These are phyloP conservation scores for Drosophila cognata DNA, from an alignment of 2,888 invertebrate species.

Conservation along the genomic window DNA sequence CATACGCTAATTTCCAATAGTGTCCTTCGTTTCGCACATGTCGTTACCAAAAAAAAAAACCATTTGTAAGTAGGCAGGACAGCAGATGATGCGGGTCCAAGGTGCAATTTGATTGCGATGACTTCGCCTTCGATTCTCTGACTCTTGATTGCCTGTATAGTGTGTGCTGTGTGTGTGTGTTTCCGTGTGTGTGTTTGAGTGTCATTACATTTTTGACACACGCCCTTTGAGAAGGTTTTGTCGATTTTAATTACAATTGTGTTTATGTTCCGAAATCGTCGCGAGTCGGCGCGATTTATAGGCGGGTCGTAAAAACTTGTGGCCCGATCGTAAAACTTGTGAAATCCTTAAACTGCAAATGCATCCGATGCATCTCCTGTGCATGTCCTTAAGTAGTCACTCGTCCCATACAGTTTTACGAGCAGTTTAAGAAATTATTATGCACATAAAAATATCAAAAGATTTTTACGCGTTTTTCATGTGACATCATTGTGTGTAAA, in stretches of 20 bases:
- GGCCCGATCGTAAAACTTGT: constrained; percentile 34
- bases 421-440: constrained; percentile 30
- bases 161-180: not conserved
- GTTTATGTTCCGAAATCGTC: constrained; percentile 1
- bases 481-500: constrained; percentile 45
- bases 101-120: constrained; percentile 19
- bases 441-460: constrained; percentile 12
- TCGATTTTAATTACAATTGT: constrained; percentile 43
- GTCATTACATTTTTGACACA: constrained; percentile 33
- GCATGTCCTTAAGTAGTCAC: constrained; percentile 9
- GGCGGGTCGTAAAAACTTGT: constrained; percentile 41
- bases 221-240: constrained; percentile 20
- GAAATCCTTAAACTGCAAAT: constrained; percentile 27
- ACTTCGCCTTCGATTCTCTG: not conserved
- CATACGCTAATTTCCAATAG: constrained; percentile 56
- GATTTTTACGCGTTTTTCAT: constrained; percentile 30
- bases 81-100: constrained; percentile 42
- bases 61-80: constrained; percentile 24
- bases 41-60: constrained; percentile 15
- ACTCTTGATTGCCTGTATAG: not conserved
- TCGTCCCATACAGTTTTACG: constrained; percentile 37
- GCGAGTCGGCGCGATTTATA: constrained; percentile 36
- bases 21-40: constrained; percentile 42
- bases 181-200: constrained; percentile 1
- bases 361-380: not conserved